Conservation (phyloP, 2,113 vertebrate genomes). For the Hypomesus transpacificus region DNA sequence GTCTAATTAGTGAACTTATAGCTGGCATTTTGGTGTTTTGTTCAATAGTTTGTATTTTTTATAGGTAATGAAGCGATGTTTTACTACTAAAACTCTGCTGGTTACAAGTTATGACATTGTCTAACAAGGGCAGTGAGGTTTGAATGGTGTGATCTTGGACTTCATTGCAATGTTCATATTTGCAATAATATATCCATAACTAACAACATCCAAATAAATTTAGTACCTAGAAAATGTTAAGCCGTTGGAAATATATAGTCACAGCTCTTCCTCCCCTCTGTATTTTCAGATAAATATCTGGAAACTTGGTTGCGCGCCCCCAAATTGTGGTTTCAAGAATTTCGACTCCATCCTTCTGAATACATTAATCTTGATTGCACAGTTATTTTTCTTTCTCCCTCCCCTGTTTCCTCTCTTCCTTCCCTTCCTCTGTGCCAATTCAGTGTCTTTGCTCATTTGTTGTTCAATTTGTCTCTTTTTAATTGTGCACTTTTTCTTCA, state of each 20-base stretch:
- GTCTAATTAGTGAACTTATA: background rate
- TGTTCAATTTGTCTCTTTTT: too few relatives aligned
- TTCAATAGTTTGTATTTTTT: background rate
- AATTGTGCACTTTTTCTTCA: too few relatives aligned
- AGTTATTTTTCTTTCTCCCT: slow-evolving; percentile 12
- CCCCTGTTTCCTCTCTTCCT: background rate
- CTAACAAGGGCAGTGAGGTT: background rate
- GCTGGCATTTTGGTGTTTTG: too few relatives aligned
- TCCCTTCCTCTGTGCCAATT: slow-evolving; percentile 4
- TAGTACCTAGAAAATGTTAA: too few relatives aligned
- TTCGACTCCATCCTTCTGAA: slow-evolving; percentile 12
- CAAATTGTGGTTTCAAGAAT: slow-evolving; percentile 38
- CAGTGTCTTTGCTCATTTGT: too few relatives aligned
- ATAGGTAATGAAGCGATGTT: background rate
- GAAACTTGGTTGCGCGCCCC: slow-evolving; percentile 29
- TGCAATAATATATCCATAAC: background rate
- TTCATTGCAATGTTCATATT: background rate
- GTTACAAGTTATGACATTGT: too few relatives aligned
- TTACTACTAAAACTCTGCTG: too few relatives aligned
- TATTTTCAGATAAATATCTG: slow-evolving; percentile 58
- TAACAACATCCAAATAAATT: background rate
- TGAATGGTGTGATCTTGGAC: background rate
- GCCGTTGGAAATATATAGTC: background rate
- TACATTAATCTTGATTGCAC: slow-evolving; percentile 18
- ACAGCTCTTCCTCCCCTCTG: slow-evolving; percentile 16